Evolutionary conservation across 1,140 invertebrate genomes (phyloP).

Genomic region (Holcopasites calliopsidis): DNA sequence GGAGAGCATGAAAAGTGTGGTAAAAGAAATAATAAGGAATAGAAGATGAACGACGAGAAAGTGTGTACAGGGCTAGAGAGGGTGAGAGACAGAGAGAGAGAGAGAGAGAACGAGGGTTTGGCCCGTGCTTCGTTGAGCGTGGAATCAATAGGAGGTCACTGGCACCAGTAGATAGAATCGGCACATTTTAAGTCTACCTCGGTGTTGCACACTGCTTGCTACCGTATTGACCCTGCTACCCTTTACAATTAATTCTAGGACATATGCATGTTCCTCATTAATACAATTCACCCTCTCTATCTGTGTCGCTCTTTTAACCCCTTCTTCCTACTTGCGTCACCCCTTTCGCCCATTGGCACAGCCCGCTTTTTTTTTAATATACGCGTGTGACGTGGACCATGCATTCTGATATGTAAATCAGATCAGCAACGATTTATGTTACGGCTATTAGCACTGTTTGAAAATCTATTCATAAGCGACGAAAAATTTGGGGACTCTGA

Average conservation of each 20-base stretch:
- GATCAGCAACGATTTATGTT: no score
- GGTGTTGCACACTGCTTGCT: constrained; percentile 33
- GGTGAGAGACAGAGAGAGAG: background rate
- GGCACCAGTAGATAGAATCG: constrained; percentile 78
- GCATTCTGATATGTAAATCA: no score
- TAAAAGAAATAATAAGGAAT: constrained; percentile 29
- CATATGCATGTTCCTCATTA: constrained; percentile 5
- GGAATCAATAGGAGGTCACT: constrained; percentile 80
- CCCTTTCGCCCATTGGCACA: background rate
- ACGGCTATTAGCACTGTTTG: no score
- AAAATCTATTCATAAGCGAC: no score
- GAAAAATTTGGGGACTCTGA: no score
- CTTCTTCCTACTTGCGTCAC: constrained; percentile 20
- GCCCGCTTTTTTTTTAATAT: no score
- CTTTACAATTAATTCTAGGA: constrained; percentile 29
- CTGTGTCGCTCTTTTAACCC: no score
- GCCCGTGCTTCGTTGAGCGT: constrained; percentile 71
- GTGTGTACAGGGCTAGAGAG: constrained; percentile 16
- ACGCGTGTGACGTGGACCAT: no score
- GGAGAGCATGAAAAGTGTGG: constrained; percentile 12
- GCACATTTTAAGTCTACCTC: constrained; percentile 70
- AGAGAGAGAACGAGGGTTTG: constrained; percentile 60
- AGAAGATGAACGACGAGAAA: constrained; percentile 21
- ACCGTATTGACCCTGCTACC: constrained; percentile 41
- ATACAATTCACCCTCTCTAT: background rate